Evolutionary conservation across 2,797 vertebrate genomes (phyloP).

Genomic region (Megaceryle alcyon): DNA sequence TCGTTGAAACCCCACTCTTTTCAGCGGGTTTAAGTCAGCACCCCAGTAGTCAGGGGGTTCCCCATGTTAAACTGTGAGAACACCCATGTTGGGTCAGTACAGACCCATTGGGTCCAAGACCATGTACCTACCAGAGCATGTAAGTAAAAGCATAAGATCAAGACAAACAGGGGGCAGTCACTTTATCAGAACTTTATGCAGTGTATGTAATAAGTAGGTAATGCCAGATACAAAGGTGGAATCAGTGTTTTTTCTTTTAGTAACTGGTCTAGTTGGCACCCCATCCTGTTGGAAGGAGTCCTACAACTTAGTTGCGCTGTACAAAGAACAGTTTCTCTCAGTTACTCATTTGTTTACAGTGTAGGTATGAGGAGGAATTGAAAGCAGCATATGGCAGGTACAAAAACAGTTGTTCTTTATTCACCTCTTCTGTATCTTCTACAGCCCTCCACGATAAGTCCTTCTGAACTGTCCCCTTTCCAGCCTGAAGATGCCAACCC

Average conservation of each 20-base stretch:
- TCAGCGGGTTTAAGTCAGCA: neutral
- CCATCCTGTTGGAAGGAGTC: neutral
- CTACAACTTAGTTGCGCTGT: accelerated
- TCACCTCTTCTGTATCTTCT: neutral
- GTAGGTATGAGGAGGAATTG: neutral
- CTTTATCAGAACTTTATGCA: accelerated
- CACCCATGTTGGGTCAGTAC: neutral
- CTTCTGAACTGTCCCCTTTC: neutral
- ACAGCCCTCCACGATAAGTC: neutral
- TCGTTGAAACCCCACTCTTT: neutral
- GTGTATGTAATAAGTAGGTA: accelerated
- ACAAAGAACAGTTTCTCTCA: neutral
- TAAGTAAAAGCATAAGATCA: too few relatives aligned
- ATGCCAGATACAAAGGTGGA: neutral
- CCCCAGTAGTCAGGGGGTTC: neutral
- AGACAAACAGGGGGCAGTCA: neutral
- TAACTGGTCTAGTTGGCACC: accelerated
- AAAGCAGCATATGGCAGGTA: neutral
- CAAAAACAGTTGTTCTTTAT: accelerated
- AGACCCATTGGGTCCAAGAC: too few relatives aligned
- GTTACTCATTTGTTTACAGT: accelerated
- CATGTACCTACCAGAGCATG: accelerated
- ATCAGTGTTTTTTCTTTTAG: accelerated
- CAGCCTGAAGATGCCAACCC: accelerated
- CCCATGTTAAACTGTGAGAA: neutral